Evolutionary conservation across 1,140 invertebrate species (phyloP).

Genomic region (Drosophila micromelanica): DNA sequence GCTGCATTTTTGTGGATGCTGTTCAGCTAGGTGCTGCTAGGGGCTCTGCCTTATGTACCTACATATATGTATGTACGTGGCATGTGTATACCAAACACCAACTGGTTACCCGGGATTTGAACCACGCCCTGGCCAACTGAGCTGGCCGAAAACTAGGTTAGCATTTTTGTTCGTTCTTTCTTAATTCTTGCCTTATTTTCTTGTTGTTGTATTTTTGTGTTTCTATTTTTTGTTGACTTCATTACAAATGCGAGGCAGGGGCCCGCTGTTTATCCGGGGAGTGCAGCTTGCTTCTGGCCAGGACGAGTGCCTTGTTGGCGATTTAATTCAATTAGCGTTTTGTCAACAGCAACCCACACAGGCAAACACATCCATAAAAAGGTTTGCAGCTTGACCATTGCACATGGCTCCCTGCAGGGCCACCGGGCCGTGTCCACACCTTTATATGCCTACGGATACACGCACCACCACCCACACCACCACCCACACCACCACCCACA

Average conservation of each 20-base stretch:
- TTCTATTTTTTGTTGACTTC: not conserved
- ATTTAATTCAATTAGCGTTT: constrained; percentile 63
- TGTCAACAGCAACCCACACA: constrained; percentile 13
- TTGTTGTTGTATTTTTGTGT: not conserved
- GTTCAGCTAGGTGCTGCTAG: constrained; percentile 31
- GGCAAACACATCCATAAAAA: not conserved
- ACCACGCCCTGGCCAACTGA: constrained; percentile 76
- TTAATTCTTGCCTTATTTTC: not conserved
- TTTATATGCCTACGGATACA: not conserved
- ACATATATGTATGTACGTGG: not conserved
- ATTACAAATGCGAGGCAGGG: constrained; percentile 12
- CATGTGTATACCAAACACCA: constrained; percentile 38
- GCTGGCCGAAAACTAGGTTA: constrained; percentile 71
- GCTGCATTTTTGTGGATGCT: constrained; percentile 65
- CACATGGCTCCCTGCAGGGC: not conserved
- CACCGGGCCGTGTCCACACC: not conserved
- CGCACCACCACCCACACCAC: not conserved
- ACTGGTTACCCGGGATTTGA: constrained; percentile 76
- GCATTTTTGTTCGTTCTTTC: constrained; percentile 14
- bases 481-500: constrained; percentile 8
- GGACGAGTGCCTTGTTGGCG: not conserved
- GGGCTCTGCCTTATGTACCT: constrained; percentile 11
- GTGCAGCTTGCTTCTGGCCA: not conserved
- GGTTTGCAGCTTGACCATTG: constrained; percentile 14
- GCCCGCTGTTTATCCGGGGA: not conserved